These are phyloP conservation scores for Rhopalosiphum maidis DNA, from an alignment of 1,140 invertebrate species.

Conservation along the genomic window DNA sequence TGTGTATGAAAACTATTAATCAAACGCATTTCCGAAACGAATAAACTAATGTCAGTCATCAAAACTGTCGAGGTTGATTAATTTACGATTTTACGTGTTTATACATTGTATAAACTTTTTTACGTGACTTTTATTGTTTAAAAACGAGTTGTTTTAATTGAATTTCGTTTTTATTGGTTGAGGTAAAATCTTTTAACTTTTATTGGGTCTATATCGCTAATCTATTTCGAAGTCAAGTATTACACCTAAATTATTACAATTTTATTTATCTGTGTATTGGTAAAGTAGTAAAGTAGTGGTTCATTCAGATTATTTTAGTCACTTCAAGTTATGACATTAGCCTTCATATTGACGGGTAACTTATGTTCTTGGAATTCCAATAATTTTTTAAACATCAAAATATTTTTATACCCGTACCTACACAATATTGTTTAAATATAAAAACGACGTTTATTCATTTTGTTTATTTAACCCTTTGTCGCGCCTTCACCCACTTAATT, in stretches of 20 bases:
- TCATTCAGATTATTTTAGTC: background rate
- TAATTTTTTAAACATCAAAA: background rate
- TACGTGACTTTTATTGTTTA: constrained; percentile 33
- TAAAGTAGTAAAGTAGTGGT: background rate
- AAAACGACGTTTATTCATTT: background rate
- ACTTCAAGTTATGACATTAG: background rate
- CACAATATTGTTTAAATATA: background rate
- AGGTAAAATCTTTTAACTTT: background rate
- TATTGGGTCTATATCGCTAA: background rate
- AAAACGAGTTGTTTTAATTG: constrained; percentile 11
- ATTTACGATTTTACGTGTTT: background rate
- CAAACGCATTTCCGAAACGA: constrained; percentile 7
- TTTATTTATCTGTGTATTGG: background rate
- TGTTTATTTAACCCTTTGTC: background rate
- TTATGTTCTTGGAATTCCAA: too few relatives aligned
- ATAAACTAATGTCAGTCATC: background rate
- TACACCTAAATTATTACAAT: background rate
- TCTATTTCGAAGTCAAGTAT: background rate
- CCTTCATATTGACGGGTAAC: background rate
- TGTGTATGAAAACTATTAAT: constrained; percentile 33
- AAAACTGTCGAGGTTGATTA: constrained; percentile 29
- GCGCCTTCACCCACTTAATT: background rate
- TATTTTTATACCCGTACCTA: background rate
- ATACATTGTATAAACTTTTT: constrained; percentile 38
- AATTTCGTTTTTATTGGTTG: background rate